Percentiles rank a stretch among this genome's conserved stretches.
phyloP scores from a whole-genome alignment of 2,797 vertebrate genomes.

The Prionace glauca region DNA sequence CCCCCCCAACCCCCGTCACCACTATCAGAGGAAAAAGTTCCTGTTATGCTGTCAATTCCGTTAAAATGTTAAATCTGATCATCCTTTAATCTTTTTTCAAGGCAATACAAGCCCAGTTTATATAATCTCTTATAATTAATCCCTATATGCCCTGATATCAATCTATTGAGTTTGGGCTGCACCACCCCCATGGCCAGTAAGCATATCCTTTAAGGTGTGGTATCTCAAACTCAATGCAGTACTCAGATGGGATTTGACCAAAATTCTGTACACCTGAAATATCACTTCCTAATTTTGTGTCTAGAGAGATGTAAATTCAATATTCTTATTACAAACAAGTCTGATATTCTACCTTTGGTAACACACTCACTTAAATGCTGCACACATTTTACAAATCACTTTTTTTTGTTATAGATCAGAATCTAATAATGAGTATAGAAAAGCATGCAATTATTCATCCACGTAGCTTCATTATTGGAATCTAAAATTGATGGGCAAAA shows the following conservation, averaged over 20 bases:
- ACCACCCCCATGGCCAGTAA: neutral
- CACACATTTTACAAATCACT: neutral
- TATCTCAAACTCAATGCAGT: neutral
- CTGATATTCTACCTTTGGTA: neutral
- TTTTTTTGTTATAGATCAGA: neutral
- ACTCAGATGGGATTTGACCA: neutral
- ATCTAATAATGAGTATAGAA: neutral
- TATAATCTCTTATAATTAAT: too few relatives aligned
- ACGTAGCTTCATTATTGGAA: neutral
- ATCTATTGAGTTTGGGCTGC: neutral
- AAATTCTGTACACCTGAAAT: neutral
- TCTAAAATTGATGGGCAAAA: neutral
- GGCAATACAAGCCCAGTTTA: too few relatives aligned
- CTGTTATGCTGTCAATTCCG: too few relatives aligned
- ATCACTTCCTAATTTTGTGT: neutral
- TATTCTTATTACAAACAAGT: neutral
- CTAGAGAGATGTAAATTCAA: neutral
- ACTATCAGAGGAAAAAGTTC: too few relatives aligned
- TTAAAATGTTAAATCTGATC: too few relatives aligned
- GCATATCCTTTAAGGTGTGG: neutral
- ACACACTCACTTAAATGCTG: neutral
- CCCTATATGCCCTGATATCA: too few relatives aligned
- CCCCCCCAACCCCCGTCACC: too few relatives aligned
- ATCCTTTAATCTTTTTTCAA: too few relatives aligned
- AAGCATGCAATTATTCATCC: neutral